These are phyloP conservation scores for Balaenoptera acutorostrata DNA, from an alignment of 2,113 vertebrate genomes.

Conservation along the genomic window DNA sequence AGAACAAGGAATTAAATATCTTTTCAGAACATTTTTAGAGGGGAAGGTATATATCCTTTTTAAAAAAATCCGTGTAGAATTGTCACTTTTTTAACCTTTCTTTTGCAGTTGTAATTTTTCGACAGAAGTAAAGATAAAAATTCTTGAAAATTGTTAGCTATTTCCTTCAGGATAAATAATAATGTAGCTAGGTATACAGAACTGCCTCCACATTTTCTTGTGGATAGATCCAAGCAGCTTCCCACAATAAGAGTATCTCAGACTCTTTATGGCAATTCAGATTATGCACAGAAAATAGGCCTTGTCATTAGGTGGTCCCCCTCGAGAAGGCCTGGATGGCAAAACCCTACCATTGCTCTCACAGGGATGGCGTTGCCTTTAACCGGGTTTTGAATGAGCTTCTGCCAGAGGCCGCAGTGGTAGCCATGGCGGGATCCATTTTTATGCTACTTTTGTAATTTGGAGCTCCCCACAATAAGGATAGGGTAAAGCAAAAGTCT, in stretches of 20 bases:
- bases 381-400: rapidly evolving
- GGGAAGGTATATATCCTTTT: not conserved
- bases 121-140: not conserved
- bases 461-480: not conserved
- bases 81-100: not conserved
- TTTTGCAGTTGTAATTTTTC: not conserved
- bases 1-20: not conserved
- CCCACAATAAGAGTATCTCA: not conserved
- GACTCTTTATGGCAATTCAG: not conserved
- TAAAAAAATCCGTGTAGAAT: not conserved
- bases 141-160: not conserved
- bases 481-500: not conserved
- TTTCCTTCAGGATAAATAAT: not conserved
- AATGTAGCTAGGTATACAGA: too few relatives aligned
- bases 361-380: not conserved
- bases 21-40: not conserved
- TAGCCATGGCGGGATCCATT: not conserved
- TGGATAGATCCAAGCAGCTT: not conserved
- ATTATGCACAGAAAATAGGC: not conserved
- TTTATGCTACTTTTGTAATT: not conserved
- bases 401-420: not conserved
- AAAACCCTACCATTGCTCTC: not conserved
- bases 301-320: not conserved
- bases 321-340: not conserved
- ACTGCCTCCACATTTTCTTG: not conserved